phyloP scores from a whole-genome alignment of 1,140 invertebrate genomes.

The Coelopa frigida region DNA sequence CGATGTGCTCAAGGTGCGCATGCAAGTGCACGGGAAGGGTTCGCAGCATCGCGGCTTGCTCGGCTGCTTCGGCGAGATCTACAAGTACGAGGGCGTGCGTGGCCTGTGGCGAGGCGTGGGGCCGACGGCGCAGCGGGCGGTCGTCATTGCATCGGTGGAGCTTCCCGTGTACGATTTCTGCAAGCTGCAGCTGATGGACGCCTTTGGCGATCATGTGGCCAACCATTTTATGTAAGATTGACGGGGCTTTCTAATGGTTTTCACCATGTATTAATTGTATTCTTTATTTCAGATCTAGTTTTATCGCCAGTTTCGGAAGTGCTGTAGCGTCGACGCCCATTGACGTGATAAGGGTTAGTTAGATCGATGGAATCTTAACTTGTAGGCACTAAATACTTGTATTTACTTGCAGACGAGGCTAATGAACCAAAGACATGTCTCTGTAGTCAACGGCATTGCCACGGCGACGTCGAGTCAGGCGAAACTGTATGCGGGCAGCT shows the following conservation, averaged over 20 bases:
- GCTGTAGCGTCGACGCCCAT: slow-evolving; percentile 90
- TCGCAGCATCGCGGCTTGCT: slow-evolving; percentile 52
- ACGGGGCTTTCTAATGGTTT: not conserved
- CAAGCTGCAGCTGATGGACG: slow-evolving; percentile 67
- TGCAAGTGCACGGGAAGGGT: slow-evolving; percentile 66
- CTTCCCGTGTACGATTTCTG: slow-evolving; percentile 88
- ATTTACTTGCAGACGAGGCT: slow-evolving; percentile 64
- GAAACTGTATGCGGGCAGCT: slow-evolving; percentile 73
- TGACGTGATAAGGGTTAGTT: slow-evolving; percentile 85
- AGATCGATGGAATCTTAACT: slow-evolving; percentile 4
- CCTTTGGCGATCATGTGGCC: slow-evolving; percentile 68
- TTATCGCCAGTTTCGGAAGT: slow-evolving; percentile 85
- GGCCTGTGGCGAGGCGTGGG: slow-evolving; percentile 88
- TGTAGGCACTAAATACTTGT: not conserved
- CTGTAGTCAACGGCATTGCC: slow-evolving; percentile 46
- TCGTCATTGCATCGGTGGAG: slow-evolving; percentile 87
- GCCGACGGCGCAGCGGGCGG: slow-evolving; percentile 85
- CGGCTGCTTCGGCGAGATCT: slow-evolving; percentile 73
- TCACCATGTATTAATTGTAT: slow-evolving; percentile 1
- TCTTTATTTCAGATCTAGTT: slow-evolving; percentile 66
- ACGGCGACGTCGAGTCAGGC: slow-evolving; percentile 39
- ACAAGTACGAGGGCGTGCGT: slow-evolving; percentile 68
- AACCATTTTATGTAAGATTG: slow-evolving; percentile 81
- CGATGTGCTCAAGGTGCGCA: slow-evolving; percentile 94
- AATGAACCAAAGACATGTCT: slow-evolving; percentile 78